phyloP scores from a whole-genome alignment of 2,797 vertebrate genomes.

The Pogonophryne albipinna region DNA sequence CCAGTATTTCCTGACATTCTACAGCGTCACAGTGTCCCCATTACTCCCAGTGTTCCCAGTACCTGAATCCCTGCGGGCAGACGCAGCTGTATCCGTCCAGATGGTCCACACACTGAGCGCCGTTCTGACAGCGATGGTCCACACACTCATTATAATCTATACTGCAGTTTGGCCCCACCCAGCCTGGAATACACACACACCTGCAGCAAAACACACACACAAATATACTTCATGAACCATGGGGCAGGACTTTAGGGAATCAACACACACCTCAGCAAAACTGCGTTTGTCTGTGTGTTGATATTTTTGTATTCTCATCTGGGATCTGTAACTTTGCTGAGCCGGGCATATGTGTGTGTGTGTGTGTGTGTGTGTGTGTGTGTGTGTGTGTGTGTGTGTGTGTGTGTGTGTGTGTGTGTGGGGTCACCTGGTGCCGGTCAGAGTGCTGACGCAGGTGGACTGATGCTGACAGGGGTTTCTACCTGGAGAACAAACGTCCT shows the following conservation, averaged over 20 bases:
- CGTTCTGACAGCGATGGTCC: conserved; percentile 91
- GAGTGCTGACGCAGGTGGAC: conserved; percentile 88
- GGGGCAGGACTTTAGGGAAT: conserved; percentile 14
- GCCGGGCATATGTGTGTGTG: not conserved
- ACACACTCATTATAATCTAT: conserved; percentile 90
- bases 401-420: not conserved
- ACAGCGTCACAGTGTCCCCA: not conserved
- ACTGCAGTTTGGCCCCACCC: conserved; percentile 89
- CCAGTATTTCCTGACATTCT: too few relatives aligned
- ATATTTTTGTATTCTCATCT: conserved; percentile 24
- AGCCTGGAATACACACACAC: conserved; percentile 92
- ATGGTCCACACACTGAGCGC: conserved; percentile 89
- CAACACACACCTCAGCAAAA: conserved; percentile 23
- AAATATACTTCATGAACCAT: conserved; percentile 61
- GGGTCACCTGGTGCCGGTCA: conserved; percentile 89
- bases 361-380: conserved; percentile 10
- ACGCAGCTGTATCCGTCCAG: conserved; percentile 91
- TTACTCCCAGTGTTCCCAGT: not conserved
- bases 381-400: conserved; percentile 17
- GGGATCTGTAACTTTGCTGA: conserved; percentile 36
- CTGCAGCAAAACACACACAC: conserved; percentile 73
- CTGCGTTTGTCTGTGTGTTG: conserved; percentile 14
- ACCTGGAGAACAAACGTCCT: conserved; percentile 86
- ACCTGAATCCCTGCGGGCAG: conserved; percentile 83
- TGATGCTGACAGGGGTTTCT: conserved; percentile 91